Percentiles rank a stretch among this genome's conserved stretches.
Conservation (phyloP, 37 sponge, comb jelly and placozoan species). For the Chondrosia reniformis region DNA sequence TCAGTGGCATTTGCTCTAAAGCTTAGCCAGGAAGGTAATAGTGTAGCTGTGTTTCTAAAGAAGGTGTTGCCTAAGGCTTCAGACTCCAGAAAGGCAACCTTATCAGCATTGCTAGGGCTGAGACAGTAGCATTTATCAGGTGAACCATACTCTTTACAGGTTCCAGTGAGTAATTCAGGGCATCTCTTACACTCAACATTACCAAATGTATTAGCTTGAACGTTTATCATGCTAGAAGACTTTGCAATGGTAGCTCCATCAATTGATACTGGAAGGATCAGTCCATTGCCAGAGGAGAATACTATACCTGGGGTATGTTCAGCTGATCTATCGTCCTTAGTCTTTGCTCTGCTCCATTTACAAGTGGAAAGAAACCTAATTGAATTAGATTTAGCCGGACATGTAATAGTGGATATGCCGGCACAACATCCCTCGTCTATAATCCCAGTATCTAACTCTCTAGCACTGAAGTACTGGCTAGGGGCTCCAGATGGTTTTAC, state of each 20-base stretch:
- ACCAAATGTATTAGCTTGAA: no score
- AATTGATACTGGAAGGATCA: constrained; percentile 10
- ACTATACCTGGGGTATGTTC: constrained; percentile 7
- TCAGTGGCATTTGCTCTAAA: neutral
- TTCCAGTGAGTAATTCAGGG: neutral
- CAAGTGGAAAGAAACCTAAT: constrained; percentile 5
- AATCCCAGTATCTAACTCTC: neutral
- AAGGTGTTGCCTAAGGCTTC: neutral
- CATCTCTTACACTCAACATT: neutral
- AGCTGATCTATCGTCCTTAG: neutral
- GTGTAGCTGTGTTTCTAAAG: neutral
- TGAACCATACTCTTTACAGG: neutral
- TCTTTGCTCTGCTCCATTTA: neutral
- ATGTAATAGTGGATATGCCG: neutral
- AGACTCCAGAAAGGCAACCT: neutral
- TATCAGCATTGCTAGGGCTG: neutral
- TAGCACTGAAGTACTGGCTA: neutral
- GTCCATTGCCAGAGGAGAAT: neutral
- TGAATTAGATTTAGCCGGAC: neutral
- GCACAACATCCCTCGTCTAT: constrained; percentile 3
- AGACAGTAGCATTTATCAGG: constrained; percentile 12
- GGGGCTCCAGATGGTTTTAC: neutral
- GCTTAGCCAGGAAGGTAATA: neutral
- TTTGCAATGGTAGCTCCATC: neutral
- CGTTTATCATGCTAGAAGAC: neutral